Evolutionary conservation across 2,797 vertebrate species (phyloP).

Genomic region (Triplophysa yarkandensis): DNA sequence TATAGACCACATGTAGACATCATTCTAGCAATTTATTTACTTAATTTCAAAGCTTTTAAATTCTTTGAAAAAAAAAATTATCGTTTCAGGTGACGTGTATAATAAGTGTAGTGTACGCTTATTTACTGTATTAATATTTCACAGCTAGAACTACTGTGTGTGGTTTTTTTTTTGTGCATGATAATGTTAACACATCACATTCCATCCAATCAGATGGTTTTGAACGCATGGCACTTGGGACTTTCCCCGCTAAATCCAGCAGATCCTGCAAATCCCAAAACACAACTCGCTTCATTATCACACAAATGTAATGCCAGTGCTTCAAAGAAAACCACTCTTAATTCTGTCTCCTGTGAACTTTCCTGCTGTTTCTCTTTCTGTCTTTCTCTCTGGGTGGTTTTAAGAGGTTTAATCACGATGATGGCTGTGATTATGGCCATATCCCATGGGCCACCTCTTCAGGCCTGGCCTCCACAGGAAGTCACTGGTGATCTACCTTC

Average conservation of each 20-base stretch:
- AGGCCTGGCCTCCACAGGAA: constrained; percentile 68
- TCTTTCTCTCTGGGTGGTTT: constrained; percentile 57
- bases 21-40: no score
- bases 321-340: constrained; percentile 48
- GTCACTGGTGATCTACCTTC: constrained; percentile 77
- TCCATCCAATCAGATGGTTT: background rate
- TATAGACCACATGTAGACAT: no score
- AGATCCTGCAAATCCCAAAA: constrained; percentile 16
- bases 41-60: no score
- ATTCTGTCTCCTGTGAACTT: constrained; percentile 37
- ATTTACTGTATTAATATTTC: background rate
- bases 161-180: background rate
- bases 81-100: no score
- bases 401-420: constrained; percentile 55
- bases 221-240: background rate
- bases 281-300: constrained; percentile 12
- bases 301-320: background rate
- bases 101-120: no score
- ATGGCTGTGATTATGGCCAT: constrained; percentile 55
- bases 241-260: background rate
- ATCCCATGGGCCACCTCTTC: constrained; percentile 53
- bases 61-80: no score
- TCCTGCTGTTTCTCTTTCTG: constrained; percentile 36
- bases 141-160: background rate
- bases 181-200: background rate